Conservation (phyloP, 2,797 vertebrate genomes). For the Semotilus atromaculatus region DNA sequence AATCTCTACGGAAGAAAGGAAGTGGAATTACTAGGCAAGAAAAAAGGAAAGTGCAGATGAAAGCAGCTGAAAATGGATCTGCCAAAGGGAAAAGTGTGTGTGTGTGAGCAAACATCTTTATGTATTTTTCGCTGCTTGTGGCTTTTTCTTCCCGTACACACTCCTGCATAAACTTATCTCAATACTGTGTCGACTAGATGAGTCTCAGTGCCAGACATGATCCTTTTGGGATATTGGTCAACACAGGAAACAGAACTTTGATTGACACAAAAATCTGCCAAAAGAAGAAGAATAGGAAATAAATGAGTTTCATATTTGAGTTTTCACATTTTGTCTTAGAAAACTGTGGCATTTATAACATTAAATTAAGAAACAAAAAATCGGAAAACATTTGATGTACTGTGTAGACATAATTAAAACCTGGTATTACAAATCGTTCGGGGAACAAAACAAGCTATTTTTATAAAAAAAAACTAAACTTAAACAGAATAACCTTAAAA, state of each 20-base stretch:
- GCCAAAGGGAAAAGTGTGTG: conserved; percentile 19
- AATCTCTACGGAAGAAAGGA: conserved; percentile 17
- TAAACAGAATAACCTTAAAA: not conserved
- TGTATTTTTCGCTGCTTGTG: conserved; percentile 47
- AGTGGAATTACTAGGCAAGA: conserved; percentile 17
- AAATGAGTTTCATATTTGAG: not conserved
- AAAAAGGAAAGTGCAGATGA: conserved; percentile 33
- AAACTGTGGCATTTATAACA: not conserved
- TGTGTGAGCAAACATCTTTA: conserved; percentile 8
- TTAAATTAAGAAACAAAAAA: no score
- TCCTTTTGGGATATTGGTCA: not conserved
- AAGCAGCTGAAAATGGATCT: conserved; percentile 25
- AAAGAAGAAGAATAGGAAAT: not conserved
- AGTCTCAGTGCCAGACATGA: not conserved
- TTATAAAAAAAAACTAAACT: not conserved
- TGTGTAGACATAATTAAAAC: not conserved
- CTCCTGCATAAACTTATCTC: not conserved
- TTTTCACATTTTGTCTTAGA: not conserved
- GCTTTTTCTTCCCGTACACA: conserved; percentile 19
- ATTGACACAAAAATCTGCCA: not conserved
- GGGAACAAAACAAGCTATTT: not conserved
- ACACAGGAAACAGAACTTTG: not conserved
- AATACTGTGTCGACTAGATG: not conserved
- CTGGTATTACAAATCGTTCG: not conserved
- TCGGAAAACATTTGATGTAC: not conserved